Evolutionary conservation across 2,113 vertebrate genomes (phyloP).

Genomic region (Apodemus speciosus): DNA sequence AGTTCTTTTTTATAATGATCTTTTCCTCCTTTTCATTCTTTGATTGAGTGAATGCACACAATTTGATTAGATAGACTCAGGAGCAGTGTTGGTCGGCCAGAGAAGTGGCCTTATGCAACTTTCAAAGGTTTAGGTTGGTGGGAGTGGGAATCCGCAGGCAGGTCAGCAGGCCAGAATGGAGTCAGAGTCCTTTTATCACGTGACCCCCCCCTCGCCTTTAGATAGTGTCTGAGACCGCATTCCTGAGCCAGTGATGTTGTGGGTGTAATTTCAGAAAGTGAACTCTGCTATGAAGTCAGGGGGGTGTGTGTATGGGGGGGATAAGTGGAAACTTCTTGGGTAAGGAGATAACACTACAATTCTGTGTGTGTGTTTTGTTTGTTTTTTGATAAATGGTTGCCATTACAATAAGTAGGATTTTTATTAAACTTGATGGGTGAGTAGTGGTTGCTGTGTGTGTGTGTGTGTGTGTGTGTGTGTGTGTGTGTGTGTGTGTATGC

Average conservation of each 20-base stretch:
- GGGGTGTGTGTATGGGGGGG: background rate
- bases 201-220: background rate
- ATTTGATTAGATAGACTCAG: background rate
- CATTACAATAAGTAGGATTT: background rate
- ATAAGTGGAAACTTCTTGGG: background rate
- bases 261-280: background rate
- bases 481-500: background rate
- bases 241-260: background rate
- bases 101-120: constrained; percentile 41
- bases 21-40: background rate
- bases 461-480: background rate
- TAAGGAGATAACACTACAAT: background rate
- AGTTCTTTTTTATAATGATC: background rate
- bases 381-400: background rate
- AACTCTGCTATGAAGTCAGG: background rate
- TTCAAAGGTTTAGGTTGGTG: constrained; percentile 15
- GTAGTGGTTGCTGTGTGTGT: background rate
- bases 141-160: background rate
- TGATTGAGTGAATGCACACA: constrained; percentile 2
- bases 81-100: constrained; percentile 45
- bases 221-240: background rate
- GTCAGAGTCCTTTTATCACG: background rate
- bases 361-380: background rate
- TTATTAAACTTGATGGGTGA: background rate
- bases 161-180: background rate